A percentile compares a stretch with the other conserved stretches of the same genome.
These are phyloP conservation scores for Hydropotes inermis DNA, from an alignment of 2,113 vertebrate genomes.

Conservation along the genomic window DNA sequence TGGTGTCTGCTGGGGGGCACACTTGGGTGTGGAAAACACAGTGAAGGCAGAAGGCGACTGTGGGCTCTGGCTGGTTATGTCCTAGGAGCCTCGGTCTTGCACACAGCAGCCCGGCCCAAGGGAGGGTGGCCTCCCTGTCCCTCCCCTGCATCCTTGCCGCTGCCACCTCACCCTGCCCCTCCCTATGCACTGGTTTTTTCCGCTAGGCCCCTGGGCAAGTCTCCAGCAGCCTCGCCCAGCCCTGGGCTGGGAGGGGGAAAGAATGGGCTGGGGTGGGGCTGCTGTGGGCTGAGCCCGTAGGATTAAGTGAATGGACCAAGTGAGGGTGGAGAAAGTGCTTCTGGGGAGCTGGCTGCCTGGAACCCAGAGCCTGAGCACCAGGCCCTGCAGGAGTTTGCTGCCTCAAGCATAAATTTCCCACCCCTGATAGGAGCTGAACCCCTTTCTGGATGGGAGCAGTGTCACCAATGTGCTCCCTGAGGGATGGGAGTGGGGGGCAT, in stretches of 20 bases:
- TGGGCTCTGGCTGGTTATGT: not conserved
- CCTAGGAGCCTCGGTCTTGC: not conserved
- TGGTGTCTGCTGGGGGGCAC: not conserved
- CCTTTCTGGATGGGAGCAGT: not conserved
- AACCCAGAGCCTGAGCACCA: not conserved
- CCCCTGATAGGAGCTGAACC: not conserved
- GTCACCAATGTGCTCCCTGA: not conserved
- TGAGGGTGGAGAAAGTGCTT: not conserved
- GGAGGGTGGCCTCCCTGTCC: not conserved
- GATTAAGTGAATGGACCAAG: not conserved
- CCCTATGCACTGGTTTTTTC: slow-evolving; percentile 27
- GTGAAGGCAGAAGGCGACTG: not conserved
- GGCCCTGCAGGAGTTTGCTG: not conserved
- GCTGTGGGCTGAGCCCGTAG: not conserved
- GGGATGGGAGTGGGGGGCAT: not conserved
- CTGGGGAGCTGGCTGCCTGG: not conserved
- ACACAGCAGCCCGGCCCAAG: not conserved
- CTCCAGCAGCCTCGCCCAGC: slow-evolving; percentile 51
- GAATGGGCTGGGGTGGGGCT: slow-evolving; percentile 15
- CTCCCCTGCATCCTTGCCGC: not conserved
- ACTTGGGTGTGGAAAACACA: not conserved
- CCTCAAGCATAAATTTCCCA: rapidly evolving
- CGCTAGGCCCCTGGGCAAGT: slow-evolving; percentile 39
- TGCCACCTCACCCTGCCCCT: not conserved
- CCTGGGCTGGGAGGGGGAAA: not conserved